Evolutionary conservation across 1,140 invertebrate species (phyloP).

Genomic region (Orchestia grillus): DNA sequence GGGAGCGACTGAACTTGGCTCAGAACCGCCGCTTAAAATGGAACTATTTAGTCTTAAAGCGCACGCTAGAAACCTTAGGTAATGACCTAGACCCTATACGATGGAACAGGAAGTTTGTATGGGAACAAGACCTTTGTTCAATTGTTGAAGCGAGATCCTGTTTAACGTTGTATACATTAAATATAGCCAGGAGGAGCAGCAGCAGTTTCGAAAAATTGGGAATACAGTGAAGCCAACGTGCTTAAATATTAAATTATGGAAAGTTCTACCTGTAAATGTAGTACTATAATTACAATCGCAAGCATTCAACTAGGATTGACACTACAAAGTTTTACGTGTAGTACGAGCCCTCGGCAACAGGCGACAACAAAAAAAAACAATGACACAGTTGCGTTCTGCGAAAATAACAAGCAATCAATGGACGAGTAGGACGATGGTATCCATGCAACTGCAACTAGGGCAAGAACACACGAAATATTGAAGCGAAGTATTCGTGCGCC

Average conservation of each 20-base stretch:
- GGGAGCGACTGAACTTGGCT: background rate
- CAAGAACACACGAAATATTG: background rate
- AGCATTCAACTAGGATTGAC: background rate
- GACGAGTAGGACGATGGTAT: background rate
- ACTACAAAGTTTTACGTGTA: background rate
- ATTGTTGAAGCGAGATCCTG: background rate
- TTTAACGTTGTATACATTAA: too few relatives aligned
- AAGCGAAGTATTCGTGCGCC: background rate
- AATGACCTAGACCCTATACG: background rate
- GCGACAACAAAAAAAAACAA: background rate
- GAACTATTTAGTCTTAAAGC: background rate
- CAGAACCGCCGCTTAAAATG: background rate
- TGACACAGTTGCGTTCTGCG: background rate
- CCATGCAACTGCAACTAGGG: background rate
- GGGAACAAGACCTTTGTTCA: background rate
- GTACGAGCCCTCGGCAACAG: background rate
- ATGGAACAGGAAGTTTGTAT: background rate
- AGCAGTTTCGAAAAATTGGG: background rate
- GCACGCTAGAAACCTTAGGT: background rate
- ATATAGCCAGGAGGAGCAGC: too few relatives aligned
- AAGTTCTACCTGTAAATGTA: background rate
- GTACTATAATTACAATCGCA: background rate
- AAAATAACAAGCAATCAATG: background rate
- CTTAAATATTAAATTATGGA: background rate
- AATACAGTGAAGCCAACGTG: background rate